A percentile compares a stretch with the other conserved stretches of the same genome.
These are phyloP conservation scores for Athene cunicularia DNA, from an alignment of 2,113 vertebrate species.

Conservation along the genomic window DNA sequence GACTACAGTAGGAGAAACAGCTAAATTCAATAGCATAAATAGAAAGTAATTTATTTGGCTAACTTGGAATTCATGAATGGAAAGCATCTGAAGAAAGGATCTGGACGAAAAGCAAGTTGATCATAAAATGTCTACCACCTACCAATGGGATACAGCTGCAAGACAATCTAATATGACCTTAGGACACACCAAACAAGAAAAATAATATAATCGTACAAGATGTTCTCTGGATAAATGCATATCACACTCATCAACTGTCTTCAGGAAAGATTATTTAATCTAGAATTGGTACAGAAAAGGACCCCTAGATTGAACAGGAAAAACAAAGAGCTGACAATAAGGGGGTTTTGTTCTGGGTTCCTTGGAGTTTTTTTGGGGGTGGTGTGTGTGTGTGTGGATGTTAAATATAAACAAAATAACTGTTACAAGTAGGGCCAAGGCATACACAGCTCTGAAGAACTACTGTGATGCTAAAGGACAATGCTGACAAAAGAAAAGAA, in stretches of 20 bases:
- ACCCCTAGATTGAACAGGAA: neutral
- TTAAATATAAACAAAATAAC: neutral
- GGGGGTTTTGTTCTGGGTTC: fast-evolving
- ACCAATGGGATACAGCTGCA: neutral
- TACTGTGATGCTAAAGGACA: neutral
- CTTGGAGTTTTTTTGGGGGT: neutral
- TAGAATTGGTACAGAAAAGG: neutral
- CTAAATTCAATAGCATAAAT: neutral
- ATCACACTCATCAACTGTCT: neutral
- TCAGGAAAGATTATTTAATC: neutral
- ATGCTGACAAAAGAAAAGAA: neutral
- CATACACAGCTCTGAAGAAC: neutral
- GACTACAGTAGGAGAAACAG: neutral
- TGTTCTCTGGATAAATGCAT: neutral
- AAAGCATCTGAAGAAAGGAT: neutral
- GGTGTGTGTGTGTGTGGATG: fast-evolving
- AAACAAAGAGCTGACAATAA: neutral
- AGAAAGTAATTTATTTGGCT: neutral
- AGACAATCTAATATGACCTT: neutral
- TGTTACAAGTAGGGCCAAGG: neutral
- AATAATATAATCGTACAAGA: neutral
- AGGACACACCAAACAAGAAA: neutral
- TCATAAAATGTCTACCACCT: neutral
- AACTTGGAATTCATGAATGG: neutral
- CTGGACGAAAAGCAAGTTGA: neutral